Percentiles rank a stretch among this genome's conserved stretches.
Evolutionary conservation across 2,797 vertebrate genomes (phyloP).

Genomic region (Darevskia nairensis): DNA sequence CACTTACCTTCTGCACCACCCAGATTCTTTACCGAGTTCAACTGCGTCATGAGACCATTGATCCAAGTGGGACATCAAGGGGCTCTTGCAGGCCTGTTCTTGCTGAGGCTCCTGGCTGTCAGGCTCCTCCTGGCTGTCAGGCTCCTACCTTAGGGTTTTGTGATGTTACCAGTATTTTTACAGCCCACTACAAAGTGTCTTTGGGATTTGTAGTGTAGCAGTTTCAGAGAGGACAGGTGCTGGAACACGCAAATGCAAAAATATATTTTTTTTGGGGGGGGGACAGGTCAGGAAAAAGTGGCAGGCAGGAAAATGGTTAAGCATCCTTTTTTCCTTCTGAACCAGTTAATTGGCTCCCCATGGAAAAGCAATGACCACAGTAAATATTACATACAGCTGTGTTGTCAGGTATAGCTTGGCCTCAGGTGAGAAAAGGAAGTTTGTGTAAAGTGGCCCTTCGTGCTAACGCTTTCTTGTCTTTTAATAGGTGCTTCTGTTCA

Average conservation of each 20-base stretch:
- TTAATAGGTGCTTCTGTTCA: not conserved
- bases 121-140: no score
- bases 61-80: slow-evolving; percentile 79
- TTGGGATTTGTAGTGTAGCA: not conserved
- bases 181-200: not conserved
- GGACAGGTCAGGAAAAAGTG: not conserved
- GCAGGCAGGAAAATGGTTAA: not conserved
- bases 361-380: not conserved
- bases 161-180: not conserved
- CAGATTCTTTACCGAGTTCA: slow-evolving; percentile 86
- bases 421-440: not conserved
- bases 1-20: slow-evolving; percentile 60
- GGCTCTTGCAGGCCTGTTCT: slow-evolving; percentile 78
- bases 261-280: not conserved
- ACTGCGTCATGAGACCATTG: slow-evolving; percentile 85
- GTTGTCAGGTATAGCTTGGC: not conserved
- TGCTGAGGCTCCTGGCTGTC: slow-evolving; percentile 80
- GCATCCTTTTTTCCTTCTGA: not conserved
- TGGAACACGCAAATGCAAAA: not conserved
- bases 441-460: not conserved
- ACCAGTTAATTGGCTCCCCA: no score
- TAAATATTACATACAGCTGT: not conserved
- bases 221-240: not conserved
- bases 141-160: slow-evolving; percentile 71
- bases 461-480: not conserved